phyloP scores from a whole-genome alignment of 2,888 invertebrate genomes.

The Platycheirus rosarum region DNA sequence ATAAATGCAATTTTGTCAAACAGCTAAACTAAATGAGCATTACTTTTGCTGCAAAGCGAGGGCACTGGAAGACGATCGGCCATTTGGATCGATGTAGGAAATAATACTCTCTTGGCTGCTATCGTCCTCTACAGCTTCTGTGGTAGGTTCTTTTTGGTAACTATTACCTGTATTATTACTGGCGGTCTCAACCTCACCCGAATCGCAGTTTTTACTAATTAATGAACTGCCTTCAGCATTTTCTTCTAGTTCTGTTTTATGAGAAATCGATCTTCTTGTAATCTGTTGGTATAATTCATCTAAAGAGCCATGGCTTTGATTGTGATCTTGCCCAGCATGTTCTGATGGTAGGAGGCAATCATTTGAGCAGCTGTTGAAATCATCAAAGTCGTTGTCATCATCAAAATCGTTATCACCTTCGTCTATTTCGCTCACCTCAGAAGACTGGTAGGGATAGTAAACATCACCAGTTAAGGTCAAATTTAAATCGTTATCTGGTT shows the following conservation, averaged over 20 bases:
- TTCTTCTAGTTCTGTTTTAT: slow-evolving; percentile 41
- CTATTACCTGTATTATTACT: slow-evolving; percentile 32
- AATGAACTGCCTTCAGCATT: slow-evolving; percentile 54
- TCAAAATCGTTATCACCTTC: slow-evolving; percentile 81
- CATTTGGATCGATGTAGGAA: slow-evolving; percentile 81
- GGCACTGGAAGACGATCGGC: slow-evolving; percentile 49
- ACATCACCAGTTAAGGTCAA: slow-evolving; percentile 83
- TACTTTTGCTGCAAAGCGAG: slow-evolving; percentile 50
- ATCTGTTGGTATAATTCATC: slow-evolving; percentile 89
- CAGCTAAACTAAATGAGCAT: slow-evolving; percentile 54
- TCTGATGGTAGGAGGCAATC: slow-evolving; percentile 68
- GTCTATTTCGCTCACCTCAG: slow-evolving; percentile 81
- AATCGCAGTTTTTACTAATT: slow-evolving; percentile 22
- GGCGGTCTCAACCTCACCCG: slow-evolving; percentile 42
- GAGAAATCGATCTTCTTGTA: slow-evolving; percentile 77
- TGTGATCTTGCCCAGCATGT: slow-evolving; percentile 69
- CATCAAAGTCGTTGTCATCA: slow-evolving; percentile 79
- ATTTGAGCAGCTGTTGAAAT: slow-evolving; percentile 76
- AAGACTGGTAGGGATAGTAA: slow-evolving; percentile 81
- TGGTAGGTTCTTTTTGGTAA: slow-evolving; percentile 27
- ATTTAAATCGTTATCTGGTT: slow-evolving; percentile 84
- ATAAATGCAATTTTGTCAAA: slow-evolving; percentile 41
- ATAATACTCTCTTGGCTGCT: slow-evolving; percentile 82
- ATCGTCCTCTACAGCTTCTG: slow-evolving; percentile 81
- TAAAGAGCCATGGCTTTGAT: slow-evolving; percentile 82